These are phyloP conservation scores for Tautogolabrus adspersus DNA, from an alignment of 2,113 vertebrate species.

Conservation along the genomic window DNA sequence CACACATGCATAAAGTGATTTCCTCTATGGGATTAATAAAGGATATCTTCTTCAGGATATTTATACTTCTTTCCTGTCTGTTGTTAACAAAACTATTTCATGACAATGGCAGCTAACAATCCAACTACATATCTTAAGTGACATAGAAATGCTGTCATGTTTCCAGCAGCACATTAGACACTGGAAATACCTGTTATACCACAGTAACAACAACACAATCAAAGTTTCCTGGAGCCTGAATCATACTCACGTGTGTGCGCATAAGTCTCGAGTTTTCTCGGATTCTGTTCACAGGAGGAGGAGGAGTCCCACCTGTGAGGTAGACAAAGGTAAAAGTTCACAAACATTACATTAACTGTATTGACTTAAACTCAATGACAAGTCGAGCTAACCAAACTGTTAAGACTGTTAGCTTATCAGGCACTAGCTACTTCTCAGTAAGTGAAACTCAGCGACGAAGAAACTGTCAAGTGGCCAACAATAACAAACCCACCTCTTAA, in stretches of 20 bases:
- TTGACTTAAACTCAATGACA: not conserved
- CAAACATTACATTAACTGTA: not conserved
- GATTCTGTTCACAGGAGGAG: not conserved
- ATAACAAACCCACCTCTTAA: slow-evolving; percentile 31
- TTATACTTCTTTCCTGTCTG: too few species aligned
- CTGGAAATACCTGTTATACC: not conserved
- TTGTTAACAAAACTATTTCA: too few species aligned
- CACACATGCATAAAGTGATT: too few species aligned
- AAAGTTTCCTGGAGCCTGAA: not conserved
- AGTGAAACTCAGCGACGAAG: slow-evolving; percentile 29
- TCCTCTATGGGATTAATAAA: too few species aligned
- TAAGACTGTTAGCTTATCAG: not conserved
- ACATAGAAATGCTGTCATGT: too few species aligned
- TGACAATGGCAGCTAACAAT: not conserved
- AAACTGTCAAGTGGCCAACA: not conserved
- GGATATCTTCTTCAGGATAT: too few species aligned
- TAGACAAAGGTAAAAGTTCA: not conserved
- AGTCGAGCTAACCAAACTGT: not conserved
- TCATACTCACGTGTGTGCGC: slow-evolving; percentile 73
- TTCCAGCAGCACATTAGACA: not conserved
- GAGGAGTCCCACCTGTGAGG: slow-evolving; percentile 14
- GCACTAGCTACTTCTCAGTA: slow-evolving; percentile 5
- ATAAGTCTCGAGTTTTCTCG: slow-evolving; percentile 49
- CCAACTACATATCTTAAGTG: not conserved
- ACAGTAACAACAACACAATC: fast-evolving